Conservation (phyloP, 2,888 invertebrate genomes). For the Halictus quadricinctus region DNA sequence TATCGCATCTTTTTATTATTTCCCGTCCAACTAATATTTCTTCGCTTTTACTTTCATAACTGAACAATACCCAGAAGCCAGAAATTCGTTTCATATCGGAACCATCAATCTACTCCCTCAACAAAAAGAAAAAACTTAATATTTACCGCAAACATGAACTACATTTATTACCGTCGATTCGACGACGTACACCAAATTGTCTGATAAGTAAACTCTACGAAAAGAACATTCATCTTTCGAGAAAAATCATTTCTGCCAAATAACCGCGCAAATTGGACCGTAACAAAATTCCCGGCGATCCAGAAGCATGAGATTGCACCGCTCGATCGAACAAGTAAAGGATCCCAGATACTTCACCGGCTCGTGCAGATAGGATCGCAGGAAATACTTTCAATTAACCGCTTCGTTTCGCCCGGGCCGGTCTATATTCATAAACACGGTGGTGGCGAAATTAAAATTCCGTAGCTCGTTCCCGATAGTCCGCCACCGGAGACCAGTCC, state of each 20-base stretch:
- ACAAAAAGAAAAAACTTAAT: no score
- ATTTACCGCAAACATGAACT: no score
- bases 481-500: conserved; percentile 18
- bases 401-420: conserved; percentile 10
- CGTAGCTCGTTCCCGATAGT: not conserved
- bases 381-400: conserved; percentile 38
- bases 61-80: not conserved
- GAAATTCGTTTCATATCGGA: not conserved
- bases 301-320: not conserved
- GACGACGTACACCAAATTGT: not conserved
- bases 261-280: not conserved
- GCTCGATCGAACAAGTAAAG: not conserved
- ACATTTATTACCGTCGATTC: not conserved
- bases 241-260: not conserved
- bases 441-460: conserved; percentile 25
- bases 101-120: no score
- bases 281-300: not conserved
- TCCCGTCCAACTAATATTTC: not conserved
- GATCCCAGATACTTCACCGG: not conserved
- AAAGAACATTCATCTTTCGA: not conserved
- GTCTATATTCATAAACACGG: conserved; percentile 4
- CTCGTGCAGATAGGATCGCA: conserved; percentile 25
- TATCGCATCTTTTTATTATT: conserved; percentile 8
- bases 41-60: not conserved
- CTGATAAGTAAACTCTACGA: not conserved